Percentiles rank a stretch among this genome's conserved stretches.
Conservation (phyloP, 2,113 vertebrate genomes). For the Chlorodrepanis virens region DNA sequence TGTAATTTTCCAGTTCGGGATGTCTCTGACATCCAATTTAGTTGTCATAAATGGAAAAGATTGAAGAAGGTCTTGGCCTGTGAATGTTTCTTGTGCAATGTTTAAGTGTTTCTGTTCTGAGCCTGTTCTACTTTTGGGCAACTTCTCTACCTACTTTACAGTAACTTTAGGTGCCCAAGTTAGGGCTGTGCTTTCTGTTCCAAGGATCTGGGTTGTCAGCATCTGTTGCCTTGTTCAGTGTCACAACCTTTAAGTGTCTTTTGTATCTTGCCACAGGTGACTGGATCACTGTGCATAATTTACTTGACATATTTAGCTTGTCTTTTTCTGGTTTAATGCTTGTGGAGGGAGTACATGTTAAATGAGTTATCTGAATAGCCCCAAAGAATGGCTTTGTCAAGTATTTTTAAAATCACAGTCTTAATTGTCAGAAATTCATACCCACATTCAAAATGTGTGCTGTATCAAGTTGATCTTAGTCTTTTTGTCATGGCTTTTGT, state of each 20-base stretch:
- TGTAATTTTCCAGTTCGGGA: neutral
- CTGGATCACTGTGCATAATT: constrained; percentile 47
- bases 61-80: neutral
- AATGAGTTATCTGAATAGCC: neutral
- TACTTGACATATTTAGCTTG: constrained; percentile 34
- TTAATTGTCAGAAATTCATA: neutral
- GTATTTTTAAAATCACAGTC: neutral
- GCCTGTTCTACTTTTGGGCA: neutral
- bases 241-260: constrained; percentile 31
- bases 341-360: neutral
- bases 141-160: neutral
- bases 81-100: neutral
- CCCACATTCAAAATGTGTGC: neutral
- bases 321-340: neutral
- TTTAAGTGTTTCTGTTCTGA: neutral
- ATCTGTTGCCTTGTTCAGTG: constrained; percentile 29
- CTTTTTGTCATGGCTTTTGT: neutral
- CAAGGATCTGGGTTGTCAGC: neutral
- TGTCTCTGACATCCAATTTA: neutral
- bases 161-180: neutral
- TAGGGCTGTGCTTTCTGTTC: neutral
- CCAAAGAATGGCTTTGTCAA: neutral
- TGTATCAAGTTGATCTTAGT: neutral
- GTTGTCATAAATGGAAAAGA: neutral
- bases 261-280: constrained; percentile 1